Base-by-base conservation (phyloP, 2,797 vertebrate species). In the Mormyrops attenuatus region DNA sequence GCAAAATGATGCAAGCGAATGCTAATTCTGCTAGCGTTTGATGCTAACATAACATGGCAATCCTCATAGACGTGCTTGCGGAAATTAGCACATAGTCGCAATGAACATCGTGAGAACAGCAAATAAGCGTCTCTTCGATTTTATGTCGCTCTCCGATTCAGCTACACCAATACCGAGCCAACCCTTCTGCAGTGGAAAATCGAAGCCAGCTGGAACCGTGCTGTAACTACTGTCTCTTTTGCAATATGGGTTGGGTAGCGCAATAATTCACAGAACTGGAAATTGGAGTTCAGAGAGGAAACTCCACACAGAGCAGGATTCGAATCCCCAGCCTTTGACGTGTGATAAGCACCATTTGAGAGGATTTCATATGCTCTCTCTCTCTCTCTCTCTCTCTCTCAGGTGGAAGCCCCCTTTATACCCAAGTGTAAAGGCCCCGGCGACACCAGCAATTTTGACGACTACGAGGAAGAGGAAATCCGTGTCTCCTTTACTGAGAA, bases 401-500 rank as follows among this genome's bases (percentile, higher is more conserved):
- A 95, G 96, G 96, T 98, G 93, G 97, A 98, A 94, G 97, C 97
- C 91, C 97, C 97, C 6, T 98, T 98, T 90, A 96, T 98, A 93
- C 97, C 97, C 91, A 97, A 98, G 95, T 98, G 96, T 93, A 97
- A 98, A 95, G 97, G 97, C 91, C 97, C 97, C 0, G 97, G 97
- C 5, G 97, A 98, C 96, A 97, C 97, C 91, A 98, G 97, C 96
- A 97, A 98, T 95, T 98, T 98, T 34, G 97, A 98, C 0, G 97
- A 98, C 94, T 98, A 98, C 17, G 97, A 98, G 91, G 97, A 98
- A 91, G 97, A 98, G 93, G 97, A 98, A 92, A 96, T 98, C 92
- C 95, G 97, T 30, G 95, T 98, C 91, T 98, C 97, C 91, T 96
- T 98, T 95, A 97, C 94, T 17, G 97, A 98, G 94, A 98, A 98